Percentiles rank a stretch among this genome's conserved stretches.
These are phyloP conservation scores for Pagetopsis macropterus DNA, from an alignment of 2,797 vertebrate species.

Conservation along the genomic window DNA sequence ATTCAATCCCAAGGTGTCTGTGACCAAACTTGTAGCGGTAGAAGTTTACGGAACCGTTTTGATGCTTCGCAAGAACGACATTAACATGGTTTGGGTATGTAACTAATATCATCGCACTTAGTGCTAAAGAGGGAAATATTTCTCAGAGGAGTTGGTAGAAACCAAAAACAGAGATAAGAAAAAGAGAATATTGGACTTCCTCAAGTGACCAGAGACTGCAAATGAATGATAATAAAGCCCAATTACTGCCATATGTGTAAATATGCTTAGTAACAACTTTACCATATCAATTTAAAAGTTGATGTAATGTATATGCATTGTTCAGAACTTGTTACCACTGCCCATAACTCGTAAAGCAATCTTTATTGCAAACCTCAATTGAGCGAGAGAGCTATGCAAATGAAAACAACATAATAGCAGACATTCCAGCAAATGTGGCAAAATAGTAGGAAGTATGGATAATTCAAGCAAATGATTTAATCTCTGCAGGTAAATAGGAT, in stretches of 20 bases:
- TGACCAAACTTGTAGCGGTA: constrained; percentile 55
- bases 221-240: too few species aligned
- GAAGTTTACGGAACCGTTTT: constrained; percentile 49
- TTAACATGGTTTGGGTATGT: constrained; percentile 58
- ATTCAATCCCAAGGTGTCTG: constrained; percentile 44
- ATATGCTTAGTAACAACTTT: too few species aligned
- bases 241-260: too few species aligned
- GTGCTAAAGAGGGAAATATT: background rate
- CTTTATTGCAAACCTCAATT: background rate
- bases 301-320: too few species aligned
- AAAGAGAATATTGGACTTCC: too few species aligned
- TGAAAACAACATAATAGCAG: background rate
- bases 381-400: background rate
- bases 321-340: too few species aligned
- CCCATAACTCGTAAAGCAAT: too few species aligned
- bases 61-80: constrained; percentile 48
- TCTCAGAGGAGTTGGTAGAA: background rate
- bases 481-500: constrained; percentile 74
- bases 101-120: background rate
- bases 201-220: too few species aligned
- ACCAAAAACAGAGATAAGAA: background rate
- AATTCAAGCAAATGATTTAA: background rate
- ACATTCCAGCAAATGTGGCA: background rate
- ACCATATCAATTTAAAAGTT: too few species aligned
- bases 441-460: background rate